phyloP scores from a whole-genome alignment of 2,113 vertebrate species.

The Sturnira hondurensis region DNA sequence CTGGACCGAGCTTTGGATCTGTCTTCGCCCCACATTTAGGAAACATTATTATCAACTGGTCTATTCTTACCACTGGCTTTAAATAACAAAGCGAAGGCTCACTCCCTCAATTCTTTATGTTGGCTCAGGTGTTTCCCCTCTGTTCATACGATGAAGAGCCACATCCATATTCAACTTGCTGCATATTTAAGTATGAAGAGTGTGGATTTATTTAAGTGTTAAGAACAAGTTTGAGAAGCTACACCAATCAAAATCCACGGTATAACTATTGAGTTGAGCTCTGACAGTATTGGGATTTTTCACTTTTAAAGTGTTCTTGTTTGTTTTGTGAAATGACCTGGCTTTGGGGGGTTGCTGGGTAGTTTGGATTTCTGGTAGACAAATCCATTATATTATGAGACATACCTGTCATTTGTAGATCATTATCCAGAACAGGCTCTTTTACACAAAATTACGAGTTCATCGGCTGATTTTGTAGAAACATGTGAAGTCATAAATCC shows the following conservation, averaged over 20 bases:
- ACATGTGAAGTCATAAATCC: not conserved
- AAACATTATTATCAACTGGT: not conserved
- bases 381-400: not conserved
- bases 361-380: not conserved
- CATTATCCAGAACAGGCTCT: not conserved
- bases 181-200: not conserved
- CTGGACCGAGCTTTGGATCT: not conserved
- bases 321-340: not conserved
- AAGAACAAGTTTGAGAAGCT: not conserved
- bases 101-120: not conserved
- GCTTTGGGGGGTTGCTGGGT: not conserved
- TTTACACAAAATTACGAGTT: not conserved
- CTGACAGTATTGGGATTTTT: not conserved
- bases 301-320: not conserved
- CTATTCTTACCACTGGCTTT: not conserved
- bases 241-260: not conserved
- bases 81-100: not conserved
- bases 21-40: not conserved
- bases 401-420: not conserved
- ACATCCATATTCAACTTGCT: not conserved
- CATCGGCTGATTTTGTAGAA: not conserved
- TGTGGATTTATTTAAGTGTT: not conserved
- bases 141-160: not conserved
- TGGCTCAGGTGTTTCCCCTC: not conserved
- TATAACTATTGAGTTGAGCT: not conserved